A percentile compares a stretch with the other conserved stretches of the same genome.
phyloP scores from a whole-genome alignment of 2,113 vertebrate species.

The Pantherophis guttatus region DNA sequence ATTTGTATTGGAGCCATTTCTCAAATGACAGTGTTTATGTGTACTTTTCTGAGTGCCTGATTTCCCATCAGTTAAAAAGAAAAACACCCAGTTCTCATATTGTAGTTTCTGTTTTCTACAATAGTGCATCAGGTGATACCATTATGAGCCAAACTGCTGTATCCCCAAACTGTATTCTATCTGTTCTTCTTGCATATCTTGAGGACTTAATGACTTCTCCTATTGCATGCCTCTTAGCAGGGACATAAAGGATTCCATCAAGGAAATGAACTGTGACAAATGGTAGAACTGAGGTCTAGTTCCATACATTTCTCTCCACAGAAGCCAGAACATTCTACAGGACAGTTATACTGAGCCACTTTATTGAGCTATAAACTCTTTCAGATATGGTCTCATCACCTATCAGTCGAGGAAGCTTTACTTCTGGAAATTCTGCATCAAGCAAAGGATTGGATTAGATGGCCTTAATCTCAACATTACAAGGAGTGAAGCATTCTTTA shows the following conservation, averaged over 20 bases:
- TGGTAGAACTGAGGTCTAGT: neutral
- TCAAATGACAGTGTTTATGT: neutral
- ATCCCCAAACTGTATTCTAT: neutral
- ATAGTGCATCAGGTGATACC: neutral
- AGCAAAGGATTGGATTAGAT: neutral
- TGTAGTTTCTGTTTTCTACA: neutral
- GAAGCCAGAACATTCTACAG: neutral
- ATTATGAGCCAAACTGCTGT: neutral
- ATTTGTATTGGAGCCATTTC: neutral
- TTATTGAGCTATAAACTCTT: conserved; percentile 3
- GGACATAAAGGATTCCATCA: neutral
- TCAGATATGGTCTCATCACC: neutral
- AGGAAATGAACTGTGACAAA: neutral
- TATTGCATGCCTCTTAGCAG: neutral
- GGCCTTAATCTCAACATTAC: neutral
- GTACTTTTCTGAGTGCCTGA: neutral
- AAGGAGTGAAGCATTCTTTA: neutral
- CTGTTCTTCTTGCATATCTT: neutral
- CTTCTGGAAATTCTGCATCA: neutral
- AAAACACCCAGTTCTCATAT: neutral
- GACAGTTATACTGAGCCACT: neutral
- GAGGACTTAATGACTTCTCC: neutral
- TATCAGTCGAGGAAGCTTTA: neutral
- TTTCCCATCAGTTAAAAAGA: neutral
- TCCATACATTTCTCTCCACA: neutral